These are phyloP conservation scores for Kryptopterus vitreolus DNA, from an alignment of 2,797 vertebrate species.

Conservation along the genomic window DNA sequence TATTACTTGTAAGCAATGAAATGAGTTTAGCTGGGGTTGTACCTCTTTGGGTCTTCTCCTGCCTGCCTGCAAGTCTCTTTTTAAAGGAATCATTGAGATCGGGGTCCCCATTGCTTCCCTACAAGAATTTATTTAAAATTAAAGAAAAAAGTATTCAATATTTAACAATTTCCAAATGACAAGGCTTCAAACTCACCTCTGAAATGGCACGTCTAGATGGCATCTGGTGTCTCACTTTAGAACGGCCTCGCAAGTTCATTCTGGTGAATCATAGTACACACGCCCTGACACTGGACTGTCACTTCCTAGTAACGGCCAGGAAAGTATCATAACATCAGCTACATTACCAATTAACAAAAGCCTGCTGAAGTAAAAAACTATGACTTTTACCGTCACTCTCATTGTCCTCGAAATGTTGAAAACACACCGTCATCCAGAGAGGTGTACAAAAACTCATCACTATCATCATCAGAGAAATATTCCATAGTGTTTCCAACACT, in stretches of 20 bases:
- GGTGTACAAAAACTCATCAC: constrained; percentile 77
- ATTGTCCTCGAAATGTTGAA: constrained; percentile 76
- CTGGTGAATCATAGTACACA: constrained; percentile 73
- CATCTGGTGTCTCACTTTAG: constrained; percentile 60
- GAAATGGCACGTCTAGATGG: constrained; percentile 74
- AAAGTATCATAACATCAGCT: background rate
- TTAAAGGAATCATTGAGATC: constrained; percentile 62
- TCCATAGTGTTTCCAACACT: constrained; percentile 70
- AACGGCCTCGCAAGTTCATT: constrained; percentile 74
- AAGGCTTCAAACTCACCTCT: constrained; percentile 70
- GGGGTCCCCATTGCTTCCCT: constrained; percentile 77
- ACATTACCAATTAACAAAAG: background rate
- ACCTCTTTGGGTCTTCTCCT: constrained; percentile 71
- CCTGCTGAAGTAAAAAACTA: background rate
- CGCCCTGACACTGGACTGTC: constrained; percentile 74
- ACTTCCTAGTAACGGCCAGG: constrained; percentile 72
- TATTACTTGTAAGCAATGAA: background rate
- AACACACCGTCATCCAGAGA: constrained; percentile 78
- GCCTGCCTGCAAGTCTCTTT: constrained; percentile 53
- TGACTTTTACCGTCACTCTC: constrained; percentile 84
- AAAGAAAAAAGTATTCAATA: background rate
- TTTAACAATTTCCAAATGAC: background rate
- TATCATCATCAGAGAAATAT: constrained; percentile 81
- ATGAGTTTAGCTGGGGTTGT: background rate
- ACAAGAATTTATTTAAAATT: background rate